These are phyloP conservation scores for Rhynchonycteris naso DNA, from an alignment of 2,797 vertebrate species.

Conservation along the genomic window DNA sequence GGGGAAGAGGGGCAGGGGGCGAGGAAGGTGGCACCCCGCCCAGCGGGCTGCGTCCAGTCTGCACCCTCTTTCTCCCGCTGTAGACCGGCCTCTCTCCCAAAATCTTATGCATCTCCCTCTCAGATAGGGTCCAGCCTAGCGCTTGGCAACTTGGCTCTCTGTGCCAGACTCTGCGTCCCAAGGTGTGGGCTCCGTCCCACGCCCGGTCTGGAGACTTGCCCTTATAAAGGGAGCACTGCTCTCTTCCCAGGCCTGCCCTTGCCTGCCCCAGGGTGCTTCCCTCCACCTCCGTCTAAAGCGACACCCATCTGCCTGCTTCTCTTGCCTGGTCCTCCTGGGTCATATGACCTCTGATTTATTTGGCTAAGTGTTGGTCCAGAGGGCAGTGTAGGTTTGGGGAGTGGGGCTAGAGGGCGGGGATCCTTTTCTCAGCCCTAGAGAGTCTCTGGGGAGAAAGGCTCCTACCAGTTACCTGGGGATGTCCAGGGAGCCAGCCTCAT, in stretches of 20 bases:
- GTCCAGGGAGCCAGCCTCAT: background rate
- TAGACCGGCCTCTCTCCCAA: background rate
- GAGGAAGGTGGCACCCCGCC: background rate
- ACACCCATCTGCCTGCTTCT: background rate
- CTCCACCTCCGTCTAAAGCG: background rate
- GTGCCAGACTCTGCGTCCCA: background rate
- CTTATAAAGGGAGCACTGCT: background rate
- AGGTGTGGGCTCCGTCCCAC: no score
- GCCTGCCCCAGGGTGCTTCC: background rate
- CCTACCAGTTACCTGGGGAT: background rate
- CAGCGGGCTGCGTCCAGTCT: background rate
- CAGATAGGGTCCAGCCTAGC: background rate
- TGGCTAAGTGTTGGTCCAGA: background rate
- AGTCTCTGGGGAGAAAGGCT: background rate
- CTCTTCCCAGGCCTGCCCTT: background rate
- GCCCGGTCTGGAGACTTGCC: background rate
- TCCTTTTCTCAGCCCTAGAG: background rate
- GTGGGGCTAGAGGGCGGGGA: background rate
- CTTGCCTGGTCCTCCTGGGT: conserved; percentile 1
- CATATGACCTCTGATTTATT: conserved; percentile 19
- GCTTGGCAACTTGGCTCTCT: background rate
- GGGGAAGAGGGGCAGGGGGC: background rate
- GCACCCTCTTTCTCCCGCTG: fast-evolving
- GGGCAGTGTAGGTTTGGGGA: background rate
- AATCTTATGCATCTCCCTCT: fast-evolving